phyloP scores from a whole-genome alignment of 1,140 invertebrate genomes.

The Microplitis demolitor region DNA sequence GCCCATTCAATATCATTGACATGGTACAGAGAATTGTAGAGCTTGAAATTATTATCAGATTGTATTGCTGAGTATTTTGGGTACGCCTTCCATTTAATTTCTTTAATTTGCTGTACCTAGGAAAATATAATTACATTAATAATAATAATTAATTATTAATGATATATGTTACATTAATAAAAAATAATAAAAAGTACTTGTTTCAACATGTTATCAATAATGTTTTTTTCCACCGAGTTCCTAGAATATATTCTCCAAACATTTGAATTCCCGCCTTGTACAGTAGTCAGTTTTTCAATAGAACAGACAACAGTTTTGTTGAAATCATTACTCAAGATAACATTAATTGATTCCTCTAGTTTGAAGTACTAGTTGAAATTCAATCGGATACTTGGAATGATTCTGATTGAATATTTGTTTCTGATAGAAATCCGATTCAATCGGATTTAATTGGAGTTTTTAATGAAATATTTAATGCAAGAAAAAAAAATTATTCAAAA shows the following conservation, averaged over 20 bases:
- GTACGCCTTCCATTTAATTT: conserved; percentile 67
- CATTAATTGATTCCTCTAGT: conserved; percentile 45
- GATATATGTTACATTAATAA: conserved; percentile 12
- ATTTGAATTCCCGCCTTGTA: conserved; percentile 46
- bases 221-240: conserved; percentile 50
- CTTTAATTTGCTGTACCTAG: conserved; percentile 41
- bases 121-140: conserved; percentile 35
- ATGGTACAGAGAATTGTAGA: conserved; percentile 67
- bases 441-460: too few species aligned
- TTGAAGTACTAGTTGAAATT: conserved; percentile 51
- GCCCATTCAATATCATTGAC: conserved; percentile 73
- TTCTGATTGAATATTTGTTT: too few species aligned
- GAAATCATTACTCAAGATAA: conserved; percentile 63
- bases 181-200: conserved; percentile 40
- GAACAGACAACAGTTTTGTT: conserved; percentile 53
- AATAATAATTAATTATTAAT: conserved; percentile 10
- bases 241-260: conserved; percentile 70
- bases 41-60: conserved; percentile 61
- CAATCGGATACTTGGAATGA: too few species aligned
- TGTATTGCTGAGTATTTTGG: conserved; percentile 63
- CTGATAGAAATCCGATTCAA: too few species aligned
- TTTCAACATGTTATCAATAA: conserved; percentile 63
- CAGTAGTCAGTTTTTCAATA: conserved; percentile 53
- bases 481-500: conserved; percentile 55
- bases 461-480: not conserved